Evolutionary conservation across 2,113 vertebrate species (phyloP).

Genomic region (Malurus cyaneus): DNA sequence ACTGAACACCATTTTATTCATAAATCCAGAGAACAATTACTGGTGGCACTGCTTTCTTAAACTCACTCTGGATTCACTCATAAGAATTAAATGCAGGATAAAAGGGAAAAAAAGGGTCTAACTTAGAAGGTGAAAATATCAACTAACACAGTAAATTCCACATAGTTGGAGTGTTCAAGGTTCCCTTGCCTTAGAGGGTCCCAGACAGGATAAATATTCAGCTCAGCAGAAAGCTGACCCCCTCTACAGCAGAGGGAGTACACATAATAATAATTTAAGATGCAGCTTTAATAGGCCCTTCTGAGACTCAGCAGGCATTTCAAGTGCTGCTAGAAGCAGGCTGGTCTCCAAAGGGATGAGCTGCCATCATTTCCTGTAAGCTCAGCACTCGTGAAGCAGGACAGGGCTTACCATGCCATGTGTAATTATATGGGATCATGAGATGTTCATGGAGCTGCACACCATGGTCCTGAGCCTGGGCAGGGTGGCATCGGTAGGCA

Average conservation of each 20-base stretch:
- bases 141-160: neutral
- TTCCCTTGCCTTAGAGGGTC: neutral
- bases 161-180: neutral
- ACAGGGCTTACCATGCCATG: neutral
- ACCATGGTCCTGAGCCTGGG: neutral
- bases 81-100: neutral
- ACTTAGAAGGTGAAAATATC: neutral
- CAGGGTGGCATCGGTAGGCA: rapidly evolving
- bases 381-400: neutral
- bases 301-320: neutral
- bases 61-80: neutral
- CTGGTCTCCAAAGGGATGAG: neutral
- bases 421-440: neutral
- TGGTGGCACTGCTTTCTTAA: neutral
- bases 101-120: neutral
- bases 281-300: neutral
- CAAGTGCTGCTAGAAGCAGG: neutral
- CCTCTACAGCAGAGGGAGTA: neutral
- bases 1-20: neutral
- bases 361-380: neutral
- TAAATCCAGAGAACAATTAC: neutral
- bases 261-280: neutral
- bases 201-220: neutral
- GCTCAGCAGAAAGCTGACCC: neutral
- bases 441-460: neutral